These are phyloP conservation scores for Polydesmus complanatus DNA, from an alignment of 2,888 invertebrate species.

Conservation along the genomic window DNA sequence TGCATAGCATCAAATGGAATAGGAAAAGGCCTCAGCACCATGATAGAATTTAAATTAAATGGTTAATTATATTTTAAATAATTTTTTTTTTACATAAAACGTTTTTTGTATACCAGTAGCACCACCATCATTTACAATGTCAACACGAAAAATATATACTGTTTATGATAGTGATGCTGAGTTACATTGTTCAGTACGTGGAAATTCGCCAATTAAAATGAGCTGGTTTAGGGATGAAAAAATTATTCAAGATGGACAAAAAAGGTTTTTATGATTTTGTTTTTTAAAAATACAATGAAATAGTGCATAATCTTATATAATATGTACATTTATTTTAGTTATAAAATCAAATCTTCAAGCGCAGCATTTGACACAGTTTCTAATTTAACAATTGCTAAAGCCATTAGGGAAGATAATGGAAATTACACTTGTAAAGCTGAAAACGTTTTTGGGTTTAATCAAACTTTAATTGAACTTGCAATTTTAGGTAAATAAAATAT, in stretches of 20 bases:
- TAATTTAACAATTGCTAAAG: background rate
- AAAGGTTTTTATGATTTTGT: too few species aligned
- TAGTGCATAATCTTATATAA: background rate
- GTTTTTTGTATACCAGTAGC: background rate
- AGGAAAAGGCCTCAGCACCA: constrained; percentile 9
- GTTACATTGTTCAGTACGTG: background rate
- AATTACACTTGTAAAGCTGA: constrained; percentile 4
- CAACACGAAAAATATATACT: background rate
- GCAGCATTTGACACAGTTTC: background rate
- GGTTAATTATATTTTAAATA: background rate
- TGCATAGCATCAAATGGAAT: constrained; percentile 13
- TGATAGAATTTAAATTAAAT: constrained; percentile 3
- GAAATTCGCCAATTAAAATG: background rate
- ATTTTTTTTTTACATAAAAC: background rate
- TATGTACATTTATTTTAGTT: too few species aligned
- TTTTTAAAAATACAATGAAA: background rate
- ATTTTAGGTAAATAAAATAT: background rate
- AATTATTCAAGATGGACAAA: background rate
- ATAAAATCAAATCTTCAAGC: background rate
- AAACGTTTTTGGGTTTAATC: background rate
- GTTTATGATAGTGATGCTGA: background rate
- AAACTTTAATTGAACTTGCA: background rate
- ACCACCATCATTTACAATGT: background rate
- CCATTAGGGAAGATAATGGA: background rate
- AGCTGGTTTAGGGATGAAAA: background rate